Base-by-base conservation (phyloP, 1,140 invertebrate genomes). In the Diorhabda carinulata region DNA sequence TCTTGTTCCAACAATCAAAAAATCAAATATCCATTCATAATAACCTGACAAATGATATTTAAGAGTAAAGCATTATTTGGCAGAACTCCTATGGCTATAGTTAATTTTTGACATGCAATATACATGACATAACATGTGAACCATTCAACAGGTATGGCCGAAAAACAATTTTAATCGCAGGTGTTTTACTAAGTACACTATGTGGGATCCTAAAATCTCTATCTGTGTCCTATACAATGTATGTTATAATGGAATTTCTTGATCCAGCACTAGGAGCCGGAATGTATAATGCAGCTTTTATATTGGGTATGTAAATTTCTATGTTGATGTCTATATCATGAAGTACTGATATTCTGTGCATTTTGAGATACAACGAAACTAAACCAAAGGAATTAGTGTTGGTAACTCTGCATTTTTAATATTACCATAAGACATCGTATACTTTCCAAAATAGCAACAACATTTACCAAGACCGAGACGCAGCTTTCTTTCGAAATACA, bases 181-280 rank as follows among this genome's bases (percentile, higher is more conserved):
- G 83, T 2, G 83, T 85, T 6, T 80, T 86, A 10, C 75, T 85
- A 77, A 84, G 87, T 25, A 83, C 85, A 4, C 10, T 73, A n/a
- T 60, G 66, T 56, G 77, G 70, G 42, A 42, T 76, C 5, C 43
- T 70, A 43, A 74, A 72, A 56, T 76, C 76, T n/a, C 74, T 77
- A 56, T 69, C 74, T 40, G 5, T 63, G 7, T 67, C 64, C 57
- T 74, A 72, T 67, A 66, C 52, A 25, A 74, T 64, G 88, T 77
- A 79, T 79, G 43, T 86, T 84, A 81, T 87, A 88, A 85, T 90
- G 52, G 89, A 90, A 75, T 89, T 90, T 71, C 73, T 89, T 59
- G 88, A 90, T 75, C 80, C 83, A 4, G 79, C 81, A 8, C 81
- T 86, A 6, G 85, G 86, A 7, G 84, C 87, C 41, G 87, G 87